Evolutionary conservation across 2,113 vertebrate genomes (phyloP).

Genomic region (Menidia beryllina): DNA sequence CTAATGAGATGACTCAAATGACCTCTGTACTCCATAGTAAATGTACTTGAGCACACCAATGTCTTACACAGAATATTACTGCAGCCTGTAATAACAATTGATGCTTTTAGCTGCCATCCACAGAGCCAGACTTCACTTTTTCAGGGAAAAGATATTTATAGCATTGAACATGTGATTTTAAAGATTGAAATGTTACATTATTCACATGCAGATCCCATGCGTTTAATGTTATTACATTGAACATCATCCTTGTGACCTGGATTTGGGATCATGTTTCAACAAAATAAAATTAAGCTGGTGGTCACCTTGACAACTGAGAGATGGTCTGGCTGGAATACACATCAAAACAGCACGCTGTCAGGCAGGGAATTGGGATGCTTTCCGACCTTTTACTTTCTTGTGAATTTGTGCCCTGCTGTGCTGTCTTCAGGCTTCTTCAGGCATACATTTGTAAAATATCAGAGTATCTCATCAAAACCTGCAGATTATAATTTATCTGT

Average conservation of each 20-base stretch:
- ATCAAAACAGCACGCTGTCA: neutral
- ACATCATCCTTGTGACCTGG: constrained; percentile 21
- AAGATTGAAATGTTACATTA: constrained; percentile 7
- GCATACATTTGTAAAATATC: too few species aligned
- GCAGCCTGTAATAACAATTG: neutral
- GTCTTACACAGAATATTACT: neutral
- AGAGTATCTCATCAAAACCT: too few species aligned
- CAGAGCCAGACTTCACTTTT: neutral
- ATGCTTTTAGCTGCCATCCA: neutral
- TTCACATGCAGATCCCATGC: constrained; percentile 1
- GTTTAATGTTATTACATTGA: constrained; percentile 25
- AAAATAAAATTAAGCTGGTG: constrained; percentile 18
- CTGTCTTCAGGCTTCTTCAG: constrained; percentile 38
- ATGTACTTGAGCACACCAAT: neutral
- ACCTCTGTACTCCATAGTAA: neutral
- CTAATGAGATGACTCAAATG: neutral
- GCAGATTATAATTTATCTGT: too few species aligned
- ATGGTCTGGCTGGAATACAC: neutral
- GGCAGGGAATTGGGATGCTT: neutral
- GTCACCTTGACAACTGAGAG: too few species aligned
- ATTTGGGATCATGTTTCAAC: constrained; percentile 9
- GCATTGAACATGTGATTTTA: neutral
- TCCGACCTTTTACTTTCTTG: constrained; percentile 6
- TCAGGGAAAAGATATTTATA: constrained; percentile 5
- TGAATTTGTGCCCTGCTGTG: too few species aligned